These are phyloP conservation scores for Tortricodes alternella DNA, from an alignment of 2,888 invertebrate genomes.

Conservation along the genomic window DNA sequence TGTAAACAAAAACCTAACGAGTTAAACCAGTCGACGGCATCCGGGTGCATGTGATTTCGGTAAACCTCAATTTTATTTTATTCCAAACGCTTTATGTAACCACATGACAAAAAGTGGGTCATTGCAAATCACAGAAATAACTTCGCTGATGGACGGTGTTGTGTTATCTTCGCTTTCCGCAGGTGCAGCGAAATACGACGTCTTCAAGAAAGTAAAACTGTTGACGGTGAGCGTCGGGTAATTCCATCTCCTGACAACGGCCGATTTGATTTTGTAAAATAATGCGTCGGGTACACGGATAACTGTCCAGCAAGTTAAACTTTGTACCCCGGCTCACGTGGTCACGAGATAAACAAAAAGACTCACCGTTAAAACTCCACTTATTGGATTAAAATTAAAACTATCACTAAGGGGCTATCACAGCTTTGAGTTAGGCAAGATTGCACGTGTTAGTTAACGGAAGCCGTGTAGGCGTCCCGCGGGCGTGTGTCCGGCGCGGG, in stretches of 20 bases:
- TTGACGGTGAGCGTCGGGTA: background rate
- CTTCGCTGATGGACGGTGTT: conserved; percentile 8
- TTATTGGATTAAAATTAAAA: conserved; percentile 24
- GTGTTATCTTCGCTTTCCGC: background rate
- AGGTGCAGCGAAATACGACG: conserved; percentile 16
- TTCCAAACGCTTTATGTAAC: conserved; percentile 16
- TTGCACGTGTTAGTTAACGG: conserved; percentile 6
- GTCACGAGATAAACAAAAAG: background rate
- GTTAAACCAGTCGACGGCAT: background rate
- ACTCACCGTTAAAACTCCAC: conserved; percentile 21
- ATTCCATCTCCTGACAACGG: background rate
- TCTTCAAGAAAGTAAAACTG: conserved; percentile 1
- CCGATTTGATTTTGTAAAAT: background rate
- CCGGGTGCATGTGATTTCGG: too few relatives aligned
- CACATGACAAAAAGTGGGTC: conserved; percentile 12
- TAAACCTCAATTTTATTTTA: too few relatives aligned
- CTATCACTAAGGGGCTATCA: conserved; percentile 36
- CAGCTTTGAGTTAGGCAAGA: conserved; percentile 34
- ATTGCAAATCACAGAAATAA: conserved; percentile 15
- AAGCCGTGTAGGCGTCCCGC: background rate
- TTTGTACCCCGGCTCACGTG: conserved; percentile 33
- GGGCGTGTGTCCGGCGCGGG: conserved; percentile 51
- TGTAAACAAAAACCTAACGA: conserved; percentile 26
- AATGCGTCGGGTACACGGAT: conserved; percentile 2
- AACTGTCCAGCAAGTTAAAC: conserved; percentile 29